Evolutionary conservation across 2,888 invertebrate genomes (phyloP).

Genomic region (Polymixis lichenea): DNA sequence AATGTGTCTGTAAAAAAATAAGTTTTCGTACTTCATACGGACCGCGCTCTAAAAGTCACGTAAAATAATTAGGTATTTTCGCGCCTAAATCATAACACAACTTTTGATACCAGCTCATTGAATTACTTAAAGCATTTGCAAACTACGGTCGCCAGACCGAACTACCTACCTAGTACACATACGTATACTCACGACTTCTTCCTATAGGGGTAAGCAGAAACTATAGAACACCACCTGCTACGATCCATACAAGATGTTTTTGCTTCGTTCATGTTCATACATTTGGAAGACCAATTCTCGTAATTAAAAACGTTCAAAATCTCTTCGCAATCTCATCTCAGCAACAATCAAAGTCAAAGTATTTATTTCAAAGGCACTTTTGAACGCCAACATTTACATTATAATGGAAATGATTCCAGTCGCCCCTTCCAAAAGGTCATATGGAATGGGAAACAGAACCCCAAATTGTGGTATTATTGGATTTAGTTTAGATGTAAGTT

Average conservation of each 20-base stretch:
- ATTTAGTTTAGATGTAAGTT: no score
- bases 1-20: accelerated
- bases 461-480: no score
- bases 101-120: neutral
- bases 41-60: neutral
- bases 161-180: neutral
- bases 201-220: neutral
- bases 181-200: neutral
- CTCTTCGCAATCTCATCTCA: no score
- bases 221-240: neutral
- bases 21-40: neutral
- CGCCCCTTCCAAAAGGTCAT: no score
- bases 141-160: neutral
- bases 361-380: no score
- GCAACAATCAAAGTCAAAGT: no score
- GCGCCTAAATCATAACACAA: conserved; percentile 30
- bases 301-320: no score
- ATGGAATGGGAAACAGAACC: no score
- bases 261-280: neutral
- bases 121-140: neutral
- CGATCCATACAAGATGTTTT: neutral
- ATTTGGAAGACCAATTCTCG: no score
- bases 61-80: neutral
- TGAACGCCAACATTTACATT: no score
- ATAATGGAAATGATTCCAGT: no score